phyloP scores from a whole-genome alignment of 2,113 vertebrate genomes.

The Panthera leo region DNA sequence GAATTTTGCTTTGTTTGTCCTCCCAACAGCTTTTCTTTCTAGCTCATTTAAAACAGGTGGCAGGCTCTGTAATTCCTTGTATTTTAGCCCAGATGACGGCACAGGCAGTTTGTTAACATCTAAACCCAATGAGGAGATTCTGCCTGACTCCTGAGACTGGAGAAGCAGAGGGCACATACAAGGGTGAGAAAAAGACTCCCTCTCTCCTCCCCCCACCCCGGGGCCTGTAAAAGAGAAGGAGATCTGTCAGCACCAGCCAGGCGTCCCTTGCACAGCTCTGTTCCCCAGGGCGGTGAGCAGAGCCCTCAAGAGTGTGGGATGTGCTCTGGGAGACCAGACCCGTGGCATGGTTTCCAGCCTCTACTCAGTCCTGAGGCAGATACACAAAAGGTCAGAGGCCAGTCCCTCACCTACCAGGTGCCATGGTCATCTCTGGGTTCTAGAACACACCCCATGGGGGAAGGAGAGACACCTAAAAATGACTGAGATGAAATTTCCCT shows the following conservation, averaged over 20 bases:
- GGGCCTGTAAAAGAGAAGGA: not conserved
- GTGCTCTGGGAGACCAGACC: not conserved
- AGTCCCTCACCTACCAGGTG: not conserved
- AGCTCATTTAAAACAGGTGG: not conserved
- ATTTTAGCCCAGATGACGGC: not conserved
- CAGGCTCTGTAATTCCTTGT: not conserved
- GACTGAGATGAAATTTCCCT: not conserved
- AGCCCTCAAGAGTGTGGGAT: not conserved
- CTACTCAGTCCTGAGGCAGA: not conserved
- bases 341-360: not conserved
- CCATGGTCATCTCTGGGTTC: not conserved
- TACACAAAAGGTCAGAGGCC: not conserved
- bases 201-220: accelerated
- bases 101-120: not conserved
- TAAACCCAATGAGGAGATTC: not conserved
- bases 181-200: not conserved
- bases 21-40: not conserved
- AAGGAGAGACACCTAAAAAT: not conserved
- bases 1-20: not conserved
- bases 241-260: not conserved
- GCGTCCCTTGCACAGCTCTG: not conserved
- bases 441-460: not conserved
- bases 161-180: not conserved
- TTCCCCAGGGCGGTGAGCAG: not conserved
- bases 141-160: not conserved